These are phyloP conservation scores for Asarcornis scutulata DNA, from an alignment of 2,113 vertebrate genomes.

Conservation along the genomic window DNA sequence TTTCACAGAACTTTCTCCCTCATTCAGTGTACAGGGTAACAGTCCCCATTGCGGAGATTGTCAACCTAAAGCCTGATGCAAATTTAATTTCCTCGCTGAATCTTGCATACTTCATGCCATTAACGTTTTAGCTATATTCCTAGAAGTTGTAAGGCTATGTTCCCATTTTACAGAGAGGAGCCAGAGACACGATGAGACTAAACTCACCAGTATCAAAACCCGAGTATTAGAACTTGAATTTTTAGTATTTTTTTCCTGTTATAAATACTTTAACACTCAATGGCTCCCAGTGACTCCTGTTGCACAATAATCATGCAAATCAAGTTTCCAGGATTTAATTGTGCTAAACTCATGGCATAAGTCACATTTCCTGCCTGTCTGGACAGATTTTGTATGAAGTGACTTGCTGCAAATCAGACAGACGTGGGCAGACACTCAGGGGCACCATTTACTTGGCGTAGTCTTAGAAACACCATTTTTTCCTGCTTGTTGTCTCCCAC, in stretches of 20 bases:
- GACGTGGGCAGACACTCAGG: neutral
- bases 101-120: neutral
- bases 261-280: neutral
- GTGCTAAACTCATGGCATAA: neutral
- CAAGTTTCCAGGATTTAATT: neutral
- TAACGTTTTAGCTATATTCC: neutral
- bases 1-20: neutral
- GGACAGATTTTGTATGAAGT: neutral
- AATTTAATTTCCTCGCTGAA: neutral
- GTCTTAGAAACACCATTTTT: neutral
- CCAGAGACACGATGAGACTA: neutral
- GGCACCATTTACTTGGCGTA: neutral
- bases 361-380: neutral
- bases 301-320: neutral
- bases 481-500: neutral
- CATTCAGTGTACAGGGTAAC: neutral
- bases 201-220: neutral
- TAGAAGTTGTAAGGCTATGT: neutral
- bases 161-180: neutral
- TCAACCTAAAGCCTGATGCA: neutral
- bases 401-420: neutral
- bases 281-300: neutral
- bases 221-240: neutral
- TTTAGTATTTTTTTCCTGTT: neutral
- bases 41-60: neutral